Evolutionary conservation across 2,888 invertebrate species (phyloP).

Genomic region (Ectemnius continuus): DNA sequence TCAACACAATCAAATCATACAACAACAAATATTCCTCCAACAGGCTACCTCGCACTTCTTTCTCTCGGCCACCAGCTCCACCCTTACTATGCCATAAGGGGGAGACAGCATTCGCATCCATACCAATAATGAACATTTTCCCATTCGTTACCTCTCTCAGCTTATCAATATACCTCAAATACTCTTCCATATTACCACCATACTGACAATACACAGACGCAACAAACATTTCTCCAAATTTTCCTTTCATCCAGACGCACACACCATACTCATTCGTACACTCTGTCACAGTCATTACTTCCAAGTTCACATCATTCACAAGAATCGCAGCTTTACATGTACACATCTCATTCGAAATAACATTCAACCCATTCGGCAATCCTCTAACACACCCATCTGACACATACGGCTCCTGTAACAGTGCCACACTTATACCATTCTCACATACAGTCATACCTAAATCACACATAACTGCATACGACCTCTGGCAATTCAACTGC

Average conservation of each 20-base stretch:
- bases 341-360: neutral
- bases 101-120: constrained; percentile 9
- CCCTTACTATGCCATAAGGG: constrained; percentile 46
- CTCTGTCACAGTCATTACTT: too few relatives aligned
- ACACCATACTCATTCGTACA: too few relatives aligned
- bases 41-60: neutral
- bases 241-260: constrained; percentile 39
- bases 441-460: neutral
- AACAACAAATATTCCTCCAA: neutral
- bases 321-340: too few relatives aligned
- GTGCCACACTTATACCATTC: constrained; percentile 2
- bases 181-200: constrained; percentile 8
- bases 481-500: constrained; percentile 18
- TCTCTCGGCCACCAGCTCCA: neutral
- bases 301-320: too few relatives aligned
- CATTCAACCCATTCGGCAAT: neutral
- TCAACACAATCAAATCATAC: constrained; percentile 10
- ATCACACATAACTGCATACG: constrained; percentile 9
- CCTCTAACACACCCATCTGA: neutral
- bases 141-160: neutral
- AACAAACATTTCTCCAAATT: constrained; percentile 34
- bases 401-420: constrained; percentile 27
- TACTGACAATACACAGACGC: too few relatives aligned
- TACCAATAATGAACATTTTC: neutral
- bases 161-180: constrained; percentile 15